These are phyloP conservation scores for Drosophila sulfurigaster DNA, from an alignment of 1,140 invertebrate species.

Conservation along the genomic window DNA sequence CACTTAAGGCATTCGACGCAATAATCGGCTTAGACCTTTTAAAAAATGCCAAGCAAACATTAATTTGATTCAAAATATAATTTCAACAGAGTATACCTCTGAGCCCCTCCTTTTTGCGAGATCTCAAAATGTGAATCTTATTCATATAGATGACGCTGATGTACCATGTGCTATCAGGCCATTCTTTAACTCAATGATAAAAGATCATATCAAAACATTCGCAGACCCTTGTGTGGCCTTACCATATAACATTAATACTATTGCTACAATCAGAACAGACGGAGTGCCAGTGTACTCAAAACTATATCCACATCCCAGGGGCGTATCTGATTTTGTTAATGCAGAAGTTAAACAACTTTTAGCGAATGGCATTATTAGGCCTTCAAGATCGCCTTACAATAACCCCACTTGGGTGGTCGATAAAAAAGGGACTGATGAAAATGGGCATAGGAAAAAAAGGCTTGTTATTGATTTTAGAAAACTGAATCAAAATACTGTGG, in stretches of 20 bases:
- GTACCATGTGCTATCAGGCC: neutral
- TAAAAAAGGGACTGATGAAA: neutral
- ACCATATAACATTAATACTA: neutral
- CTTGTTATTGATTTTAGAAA: slow-evolving; percentile 77
- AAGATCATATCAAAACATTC: slow-evolving; percentile 9
- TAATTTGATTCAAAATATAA: neutral
- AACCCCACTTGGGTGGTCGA: neutral
- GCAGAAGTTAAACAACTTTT: slow-evolving; percentile 8
- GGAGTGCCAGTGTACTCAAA: neutral
- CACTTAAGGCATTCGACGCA: neutral
- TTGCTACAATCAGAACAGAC: slow-evolving; percentile 6
- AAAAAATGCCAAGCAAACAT: too few relatives aligned
- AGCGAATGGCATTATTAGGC: slow-evolving; percentile 3
- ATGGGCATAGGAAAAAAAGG: slow-evolving; percentile 52
- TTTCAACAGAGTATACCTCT: neutral
- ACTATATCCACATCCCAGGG: slow-evolving; percentile 6
- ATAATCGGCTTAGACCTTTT: too few relatives aligned
- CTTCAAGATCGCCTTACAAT: slow-evolving; percentile 3
- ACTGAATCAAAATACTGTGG: slow-evolving; percentile 60
- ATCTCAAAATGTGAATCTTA: slow-evolving; percentile 1
- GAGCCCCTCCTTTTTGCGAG: neutral
- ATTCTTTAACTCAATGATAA: slow-evolving; percentile 4
- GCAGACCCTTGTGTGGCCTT: slow-evolving; percentile 5
- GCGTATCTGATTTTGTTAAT: slow-evolving; percentile 35
- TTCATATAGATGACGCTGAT: slow-evolving; percentile 6